A percentile compares a stretch with the other conserved stretches of the same genome.
These are phyloP conservation scores for Apteryx owenii DNA, from an alignment of 2,113 vertebrate genomes.

Conservation along the genomic window DNA sequence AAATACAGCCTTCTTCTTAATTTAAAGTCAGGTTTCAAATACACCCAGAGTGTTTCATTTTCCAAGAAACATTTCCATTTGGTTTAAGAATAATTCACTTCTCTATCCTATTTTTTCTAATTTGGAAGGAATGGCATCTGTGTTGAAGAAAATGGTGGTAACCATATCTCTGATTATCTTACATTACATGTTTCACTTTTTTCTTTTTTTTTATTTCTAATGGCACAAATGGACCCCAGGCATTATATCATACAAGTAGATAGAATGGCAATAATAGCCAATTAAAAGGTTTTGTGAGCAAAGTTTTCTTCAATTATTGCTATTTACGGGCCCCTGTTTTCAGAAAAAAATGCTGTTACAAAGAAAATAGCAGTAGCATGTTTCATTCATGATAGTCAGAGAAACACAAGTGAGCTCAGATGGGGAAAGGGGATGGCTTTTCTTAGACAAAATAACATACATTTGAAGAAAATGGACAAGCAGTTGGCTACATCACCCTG, in stretches of 20 bases:
- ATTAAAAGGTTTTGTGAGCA: neutral
- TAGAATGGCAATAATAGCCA: neutral
- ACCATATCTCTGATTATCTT: neutral
- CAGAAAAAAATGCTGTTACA: neutral
- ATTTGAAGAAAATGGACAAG: neutral
- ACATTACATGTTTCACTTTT: neutral
- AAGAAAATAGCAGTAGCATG: neutral
- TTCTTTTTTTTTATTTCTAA: neutral
- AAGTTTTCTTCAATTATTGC: neutral
- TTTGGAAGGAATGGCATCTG: neutral
- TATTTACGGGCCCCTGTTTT: neutral
- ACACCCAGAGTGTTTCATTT: conserved; percentile 12
- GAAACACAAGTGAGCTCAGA: neutral
- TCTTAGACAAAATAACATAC: neutral
- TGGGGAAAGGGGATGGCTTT: neutral
- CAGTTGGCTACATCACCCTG: neutral
- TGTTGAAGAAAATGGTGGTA: neutral
- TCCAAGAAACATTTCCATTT: conserved; percentile 6
- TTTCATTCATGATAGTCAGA: neutral
- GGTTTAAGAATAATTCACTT: conserved; percentile 12
- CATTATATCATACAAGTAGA: neutral
- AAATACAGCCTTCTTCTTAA: neutral
- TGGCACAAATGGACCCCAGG: neutral
- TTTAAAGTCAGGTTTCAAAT: conserved; percentile 23
- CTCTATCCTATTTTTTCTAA: neutral